phyloP scores from a whole-genome alignment of 2,797 vertebrate species.

The Paramormyrops hopkinsi region DNA sequence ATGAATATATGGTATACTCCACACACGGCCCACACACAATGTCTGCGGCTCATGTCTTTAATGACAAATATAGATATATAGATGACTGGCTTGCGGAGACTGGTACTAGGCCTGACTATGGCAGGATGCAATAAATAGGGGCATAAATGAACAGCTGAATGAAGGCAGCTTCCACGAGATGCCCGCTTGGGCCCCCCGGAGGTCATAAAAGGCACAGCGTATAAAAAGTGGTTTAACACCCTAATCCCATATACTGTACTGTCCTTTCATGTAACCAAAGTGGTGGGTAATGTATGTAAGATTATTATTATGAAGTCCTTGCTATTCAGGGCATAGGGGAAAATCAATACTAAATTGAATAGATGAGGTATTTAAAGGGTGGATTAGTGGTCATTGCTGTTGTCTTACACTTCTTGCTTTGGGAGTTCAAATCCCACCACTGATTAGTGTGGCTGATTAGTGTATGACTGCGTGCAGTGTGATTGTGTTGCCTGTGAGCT shows the following conservation, averaged over 20 bases:
- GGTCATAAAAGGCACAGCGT: background rate
- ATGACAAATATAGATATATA: background rate
- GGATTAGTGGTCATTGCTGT: background rate
- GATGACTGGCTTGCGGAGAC: background rate
- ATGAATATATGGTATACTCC: background rate
- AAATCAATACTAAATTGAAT: background rate
- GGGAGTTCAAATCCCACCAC: background rate
- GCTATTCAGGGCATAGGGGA: background rate
- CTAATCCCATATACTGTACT: background rate
- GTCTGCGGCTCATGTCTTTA: background rate
- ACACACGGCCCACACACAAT: background rate
- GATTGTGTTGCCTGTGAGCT: background rate
- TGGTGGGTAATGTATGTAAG: background rate
- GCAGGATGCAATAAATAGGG: background rate
- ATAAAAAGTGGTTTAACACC: background rate
- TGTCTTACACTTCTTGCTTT: background rate
- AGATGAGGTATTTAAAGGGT: background rate
- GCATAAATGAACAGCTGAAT: background rate
- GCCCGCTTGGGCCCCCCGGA: background rate
- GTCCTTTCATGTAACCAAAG: background rate
- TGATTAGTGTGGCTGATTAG: background rate
- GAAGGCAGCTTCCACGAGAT: background rate
- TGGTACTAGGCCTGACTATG: background rate
- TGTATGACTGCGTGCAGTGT: background rate
- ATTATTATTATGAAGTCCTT: background rate